Evolutionary conservation across 2,797 vertebrate genomes (phyloP).

Genomic region (Gymnoscopelus braueri): DNA sequence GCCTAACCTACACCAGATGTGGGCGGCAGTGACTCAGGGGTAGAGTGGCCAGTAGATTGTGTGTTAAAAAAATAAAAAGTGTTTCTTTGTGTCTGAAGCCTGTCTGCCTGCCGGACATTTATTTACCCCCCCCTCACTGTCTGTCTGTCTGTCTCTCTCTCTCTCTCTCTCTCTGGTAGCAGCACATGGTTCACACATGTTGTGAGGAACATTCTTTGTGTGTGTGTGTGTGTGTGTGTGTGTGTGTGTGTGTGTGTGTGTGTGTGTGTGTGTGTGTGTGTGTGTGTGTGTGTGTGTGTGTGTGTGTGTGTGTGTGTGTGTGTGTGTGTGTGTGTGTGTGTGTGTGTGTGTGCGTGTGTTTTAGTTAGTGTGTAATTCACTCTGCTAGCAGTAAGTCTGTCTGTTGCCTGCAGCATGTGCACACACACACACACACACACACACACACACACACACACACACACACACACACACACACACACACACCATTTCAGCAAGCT

Average conservation of each 20-base stretch:
- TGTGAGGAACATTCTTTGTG: constrained; percentile 53
- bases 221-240: background rate
- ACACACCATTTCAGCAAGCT: constrained; percentile 38
- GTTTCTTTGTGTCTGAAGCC: background rate
- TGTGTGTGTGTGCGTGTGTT: constrained; percentile 15
- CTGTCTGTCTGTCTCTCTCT: background rate
- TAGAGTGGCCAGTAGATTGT: too few relatives aligned
- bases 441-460: constrained; percentile 46
- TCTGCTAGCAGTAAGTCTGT: constrained; percentile 65
- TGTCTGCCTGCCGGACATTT: background rate
- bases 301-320: constrained; percentile 1
- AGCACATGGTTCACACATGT: constrained; percentile 70
- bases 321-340: background rate
- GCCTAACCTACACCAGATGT: too few relatives aligned
- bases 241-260: constrained; percentile 1
- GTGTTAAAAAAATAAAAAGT: too few relatives aligned
- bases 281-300: background rate
- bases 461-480: constrained; percentile 44
- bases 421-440: constrained; percentile 44
- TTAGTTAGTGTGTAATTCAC: background rate
- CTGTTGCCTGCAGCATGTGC: constrained; percentile 48
- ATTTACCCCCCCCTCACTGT: background rate
- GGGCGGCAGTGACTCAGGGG: too few relatives aligned
- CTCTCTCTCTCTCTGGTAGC: constrained; percentile 27
- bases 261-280: background rate